Evolutionary conservation across 2,113 vertebrate genomes (phyloP), one percentile per base, ranked within the genome.

Genomic region (Microtus montanus): DNA sequence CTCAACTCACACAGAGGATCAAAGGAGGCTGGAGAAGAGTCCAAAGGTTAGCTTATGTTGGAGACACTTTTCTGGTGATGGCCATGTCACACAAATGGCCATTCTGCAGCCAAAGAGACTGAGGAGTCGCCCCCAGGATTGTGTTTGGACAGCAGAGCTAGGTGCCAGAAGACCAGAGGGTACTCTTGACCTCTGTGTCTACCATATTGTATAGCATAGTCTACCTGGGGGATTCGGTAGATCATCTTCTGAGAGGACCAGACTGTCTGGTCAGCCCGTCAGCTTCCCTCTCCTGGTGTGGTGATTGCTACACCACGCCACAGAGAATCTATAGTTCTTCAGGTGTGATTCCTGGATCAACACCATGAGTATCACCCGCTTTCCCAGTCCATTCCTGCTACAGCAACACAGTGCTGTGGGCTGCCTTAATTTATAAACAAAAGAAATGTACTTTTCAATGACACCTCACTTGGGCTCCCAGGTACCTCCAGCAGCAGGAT

Each of bases 21-120:
- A 93, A 89, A 94, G 74, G 85, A 90, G 30, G 83, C 66, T 87
- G 38, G 63, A 80, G 64, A 15, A 89, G 87, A 73, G 64, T 64
- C 35, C 38, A 77, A 85, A 88, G 70, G 58, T 41, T n/a, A 84
- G 68, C 44, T 73, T 33, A 33, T 38, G 35, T 73, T 73, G 0
- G 28, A 96, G 91, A 64, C 5, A 9, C 66, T 86, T 64, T 95
- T 52, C 79, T 41, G 24, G 54, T 0, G 6, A 74, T 49, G 19
- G 12, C 41, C 54, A 38, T 22, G 33, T 75, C n/a, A 24, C 11
- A 4, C 26, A 26, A 24, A 35, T 78, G 35, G 70, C 41, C 9
- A 3, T 93, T 84, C 64, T 74, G 0, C 7, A 17, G 28, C 28
- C 28, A 71, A 5, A 33, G 1, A 3, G 4, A 5, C 28, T 4